Evolutionary conservation across 2,888 invertebrate genomes (phyloP), one percentile per base, ranked within the genome.

Genomic region (Zaprionus lineosus): DNA sequence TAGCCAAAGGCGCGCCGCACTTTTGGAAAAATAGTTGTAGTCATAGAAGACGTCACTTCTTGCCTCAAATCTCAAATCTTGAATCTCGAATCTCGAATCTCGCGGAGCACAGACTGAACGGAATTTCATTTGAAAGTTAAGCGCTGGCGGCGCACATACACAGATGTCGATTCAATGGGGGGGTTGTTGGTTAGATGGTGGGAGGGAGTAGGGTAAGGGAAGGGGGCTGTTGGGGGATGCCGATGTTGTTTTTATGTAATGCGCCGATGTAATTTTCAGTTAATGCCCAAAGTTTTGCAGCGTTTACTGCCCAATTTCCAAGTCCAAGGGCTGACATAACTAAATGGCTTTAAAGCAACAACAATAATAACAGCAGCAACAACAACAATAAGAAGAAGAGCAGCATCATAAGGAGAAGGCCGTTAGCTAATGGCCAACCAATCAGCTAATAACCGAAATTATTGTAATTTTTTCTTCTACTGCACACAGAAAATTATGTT

Each of bases 401-500:
- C 31, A 14, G 18, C 28, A 11, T 14, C 11, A 44, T 1, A 6
- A 12, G 19, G n/a, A 12, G 44, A 66, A 62, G 67, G 68, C 67
- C 67, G 28, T 15, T 21, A 12, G 48, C 65, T 76, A 83, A 81
- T 84, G 65, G 71, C 61, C 65, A 68, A 51, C 62, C 84, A 84
- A 82, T 77, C 76, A 65, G 67, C 70, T 66, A 71, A 75, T 73
- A 74, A 73, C 57, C 70, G 59, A 61, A 67, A 84, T 84, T 84
- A 74, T 75, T 84, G 82, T 82, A 74, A 86, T 83, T 83, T 74
- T 55, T n/a, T 37, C 16, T 39, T 5, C 21, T 28, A 36, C 24
- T 28, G 47, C 52, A 36, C 37, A 9, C 33, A 53, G 48, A 51
- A 76, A 86, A 86, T 86, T 86, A 87, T 86, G 85, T 75, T 86